Evolutionary conservation across 2,113 vertebrate genomes (phyloP).

Genomic region (Isurus oxyrinchus): DNA sequence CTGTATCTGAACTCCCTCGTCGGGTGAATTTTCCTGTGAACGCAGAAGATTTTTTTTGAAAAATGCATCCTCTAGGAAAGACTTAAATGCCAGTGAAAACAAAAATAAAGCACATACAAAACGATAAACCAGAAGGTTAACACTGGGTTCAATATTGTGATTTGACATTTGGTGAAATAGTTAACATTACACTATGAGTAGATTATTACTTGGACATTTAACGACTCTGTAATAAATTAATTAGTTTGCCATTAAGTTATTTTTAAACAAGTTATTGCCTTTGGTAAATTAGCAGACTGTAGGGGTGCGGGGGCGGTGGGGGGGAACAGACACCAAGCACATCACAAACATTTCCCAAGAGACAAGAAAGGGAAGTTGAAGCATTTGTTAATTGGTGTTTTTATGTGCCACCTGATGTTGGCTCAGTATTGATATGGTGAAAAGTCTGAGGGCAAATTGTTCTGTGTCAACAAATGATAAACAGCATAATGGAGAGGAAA

Average conservation of each 20-base stretch:
- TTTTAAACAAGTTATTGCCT: not conserved
- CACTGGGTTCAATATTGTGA: not conserved
- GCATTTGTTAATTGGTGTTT: not conserved
- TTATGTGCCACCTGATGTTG: not conserved
- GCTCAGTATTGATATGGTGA: not conserved
- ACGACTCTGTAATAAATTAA: not conserved
- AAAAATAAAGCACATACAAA: not conserved
- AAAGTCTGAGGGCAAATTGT: not conserved
- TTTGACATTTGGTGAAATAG: not conserved
- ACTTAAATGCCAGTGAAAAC: not conserved
- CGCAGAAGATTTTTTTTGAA: conserved; percentile 23
- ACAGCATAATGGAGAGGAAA: not conserved
- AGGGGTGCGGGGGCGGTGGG: not conserved
- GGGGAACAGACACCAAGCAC: not conserved
- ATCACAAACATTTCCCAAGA: not conserved
- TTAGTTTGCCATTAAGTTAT: not conserved
- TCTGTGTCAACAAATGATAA: not conserved
- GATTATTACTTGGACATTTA: not conserved
- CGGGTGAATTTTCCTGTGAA: conserved; percentile 80
- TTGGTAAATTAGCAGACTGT: not conserved
- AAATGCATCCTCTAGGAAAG: not conserved
- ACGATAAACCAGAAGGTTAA: not conserved
- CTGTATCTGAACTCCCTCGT: conserved; percentile 83
- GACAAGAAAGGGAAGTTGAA: not conserved
- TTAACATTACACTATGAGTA: not conserved